Evolutionary conservation across 2,888 invertebrate species (phyloP).

Genomic region (Plagodis pulveraria): DNA sequence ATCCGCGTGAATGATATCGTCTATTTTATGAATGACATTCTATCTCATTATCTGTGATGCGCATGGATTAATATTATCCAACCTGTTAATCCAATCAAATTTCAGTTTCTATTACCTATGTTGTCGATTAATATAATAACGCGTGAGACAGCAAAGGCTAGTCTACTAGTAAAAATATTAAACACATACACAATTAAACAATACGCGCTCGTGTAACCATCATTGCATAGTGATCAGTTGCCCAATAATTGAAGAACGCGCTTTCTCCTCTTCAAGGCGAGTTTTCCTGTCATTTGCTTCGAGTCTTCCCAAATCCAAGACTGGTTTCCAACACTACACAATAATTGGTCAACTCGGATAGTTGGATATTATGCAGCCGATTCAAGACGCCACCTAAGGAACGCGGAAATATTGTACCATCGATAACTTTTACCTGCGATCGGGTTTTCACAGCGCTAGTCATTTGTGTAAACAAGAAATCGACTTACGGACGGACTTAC

Average conservation of each 20-base stretch:
- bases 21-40: no score
- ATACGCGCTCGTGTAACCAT: neutral
- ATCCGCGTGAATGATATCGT: no score
- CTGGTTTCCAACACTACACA: conserved; percentile 29
- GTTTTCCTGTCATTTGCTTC: conserved; percentile 31
- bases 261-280: conserved; percentile 29
- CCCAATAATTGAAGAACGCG: conserved; percentile 15
- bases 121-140: no score
- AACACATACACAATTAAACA: neutral
- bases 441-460: conserved; percentile 49
- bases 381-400: conserved; percentile 58
- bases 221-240: conserved; percentile 4
- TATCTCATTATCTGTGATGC: no score
- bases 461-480: conserved; percentile 66
- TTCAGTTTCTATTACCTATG: no score
- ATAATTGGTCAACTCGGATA: conserved; percentile 42
- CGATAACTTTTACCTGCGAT: conserved; percentile 60
- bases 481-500: conserved; percentile 50
- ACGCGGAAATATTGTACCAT: conserved; percentile 59
- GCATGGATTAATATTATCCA: no score
- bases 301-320: conserved; percentile 29
- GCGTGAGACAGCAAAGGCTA: no score
- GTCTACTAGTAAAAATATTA: no score
- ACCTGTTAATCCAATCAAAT: no score
- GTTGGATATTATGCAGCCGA: conserved; percentile 62